These are phyloP conservation scores for Lepus timidus DNA, from an alignment of 2,113 vertebrate genomes.

Conservation along the genomic window DNA sequence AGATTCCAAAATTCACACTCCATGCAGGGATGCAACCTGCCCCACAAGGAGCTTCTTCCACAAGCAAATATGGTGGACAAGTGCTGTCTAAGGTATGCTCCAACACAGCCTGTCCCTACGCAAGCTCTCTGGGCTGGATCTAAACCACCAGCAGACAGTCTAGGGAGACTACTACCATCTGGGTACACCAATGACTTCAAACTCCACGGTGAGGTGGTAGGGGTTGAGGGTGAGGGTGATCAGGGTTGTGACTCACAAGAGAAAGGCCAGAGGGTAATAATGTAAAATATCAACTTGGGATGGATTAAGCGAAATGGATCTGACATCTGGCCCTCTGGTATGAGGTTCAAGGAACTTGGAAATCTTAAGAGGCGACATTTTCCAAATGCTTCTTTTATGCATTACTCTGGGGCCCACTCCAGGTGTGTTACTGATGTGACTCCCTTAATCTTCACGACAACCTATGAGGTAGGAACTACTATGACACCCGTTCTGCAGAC, in stretches of 20 bases:
- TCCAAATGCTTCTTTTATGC: background rate
- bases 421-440: background rate
- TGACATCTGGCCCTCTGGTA: background rate
- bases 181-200: background rate
- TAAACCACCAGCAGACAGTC: background rate
- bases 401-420: too few relatives aligned
- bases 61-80: background rate
- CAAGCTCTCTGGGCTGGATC: background rate
- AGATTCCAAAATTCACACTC: background rate
- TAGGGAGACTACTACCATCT: background rate
- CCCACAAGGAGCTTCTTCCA: background rate
- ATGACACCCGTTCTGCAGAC: too few relatives aligned
- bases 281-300: too few relatives aligned
- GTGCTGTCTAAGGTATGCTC: background rate
- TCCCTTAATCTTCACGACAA: background rate
- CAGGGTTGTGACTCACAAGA: background rate
- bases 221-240: background rate
- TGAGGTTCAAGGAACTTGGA: background rate
- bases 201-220: rapidly evolving
- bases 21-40: too few relatives aligned
- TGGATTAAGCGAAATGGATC: background rate
- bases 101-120: rapidly evolving
- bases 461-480: too few relatives aligned
- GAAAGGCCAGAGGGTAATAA: background rate
- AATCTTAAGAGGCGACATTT: rapidly evolving